Evolutionary conservation across 2,888 invertebrate genomes (phyloP).

Genomic region (Caenorhabditis imperialis): DNA sequence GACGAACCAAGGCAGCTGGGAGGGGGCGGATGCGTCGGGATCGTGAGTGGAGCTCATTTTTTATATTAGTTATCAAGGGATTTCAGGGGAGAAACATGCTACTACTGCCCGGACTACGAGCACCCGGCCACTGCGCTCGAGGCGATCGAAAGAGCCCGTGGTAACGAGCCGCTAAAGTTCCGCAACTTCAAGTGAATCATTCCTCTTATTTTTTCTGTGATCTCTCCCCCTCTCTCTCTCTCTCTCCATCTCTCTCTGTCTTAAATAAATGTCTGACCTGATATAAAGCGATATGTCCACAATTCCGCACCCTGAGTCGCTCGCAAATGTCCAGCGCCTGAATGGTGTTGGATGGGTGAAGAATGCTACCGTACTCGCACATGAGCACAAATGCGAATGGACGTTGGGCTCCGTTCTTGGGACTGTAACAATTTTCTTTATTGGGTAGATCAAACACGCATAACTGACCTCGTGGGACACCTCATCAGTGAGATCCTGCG

Average conservation of each 20-base stretch:
- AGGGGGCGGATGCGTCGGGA: too few relatives aligned
- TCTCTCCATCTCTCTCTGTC: neutral
- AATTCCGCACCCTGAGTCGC: constrained; percentile 73
- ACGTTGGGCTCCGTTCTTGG: constrained; percentile 49
- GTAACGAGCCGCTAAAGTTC: neutral
- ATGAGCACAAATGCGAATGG: constrained; percentile 75
- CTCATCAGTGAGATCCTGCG: constrained; percentile 71
- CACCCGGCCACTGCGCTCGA: too few relatives aligned
- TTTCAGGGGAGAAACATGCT: too few relatives aligned
- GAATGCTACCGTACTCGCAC: constrained; percentile 76
- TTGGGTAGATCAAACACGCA: neutral
- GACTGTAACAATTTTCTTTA: constrained; percentile 23
- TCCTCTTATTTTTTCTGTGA: too few relatives aligned
- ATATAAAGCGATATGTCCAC: constrained; percentile 76
- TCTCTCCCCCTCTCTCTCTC: neutral
- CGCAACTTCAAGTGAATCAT: neutral
- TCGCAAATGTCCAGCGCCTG: constrained; percentile 77
- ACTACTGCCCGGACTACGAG: too few relatives aligned
- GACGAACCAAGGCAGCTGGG: too few relatives aligned
- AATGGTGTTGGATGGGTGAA: constrained; percentile 75
- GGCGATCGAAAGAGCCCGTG: constrained; percentile 1
- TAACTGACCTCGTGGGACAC: constrained; percentile 57
- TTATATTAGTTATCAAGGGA: too few relatives aligned
- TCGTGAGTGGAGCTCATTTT: too few relatives aligned
- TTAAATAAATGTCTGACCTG: constrained; percentile 68